Conservation (phyloP, 2,797 vertebrate species). For the Galago senegalensis region DNA sequence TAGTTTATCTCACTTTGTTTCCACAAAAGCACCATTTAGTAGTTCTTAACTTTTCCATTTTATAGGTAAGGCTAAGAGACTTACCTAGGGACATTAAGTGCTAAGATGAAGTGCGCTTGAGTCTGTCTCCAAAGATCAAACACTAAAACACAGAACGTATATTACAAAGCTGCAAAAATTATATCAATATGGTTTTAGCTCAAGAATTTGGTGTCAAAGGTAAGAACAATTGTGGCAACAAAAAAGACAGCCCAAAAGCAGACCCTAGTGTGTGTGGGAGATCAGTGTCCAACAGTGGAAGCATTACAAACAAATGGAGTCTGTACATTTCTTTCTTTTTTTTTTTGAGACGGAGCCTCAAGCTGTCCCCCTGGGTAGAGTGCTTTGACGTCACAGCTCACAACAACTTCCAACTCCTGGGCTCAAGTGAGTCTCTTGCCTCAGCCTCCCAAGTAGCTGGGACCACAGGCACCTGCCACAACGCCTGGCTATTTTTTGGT, state of each 20-base stretch:
- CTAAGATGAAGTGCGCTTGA: background rate
- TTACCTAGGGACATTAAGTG: background rate
- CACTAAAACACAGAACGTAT: background rate
- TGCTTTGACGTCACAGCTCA: too few relatives aligned
- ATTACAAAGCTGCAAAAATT: background rate
- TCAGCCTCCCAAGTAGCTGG: too few relatives aligned
- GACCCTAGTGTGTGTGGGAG: background rate
- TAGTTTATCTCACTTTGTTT: constrained; percentile 19
- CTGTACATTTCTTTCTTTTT: background rate
- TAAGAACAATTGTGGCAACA: background rate
- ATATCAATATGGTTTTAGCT: background rate
- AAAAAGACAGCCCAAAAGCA: background rate
- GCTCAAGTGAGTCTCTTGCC: too few relatives aligned
- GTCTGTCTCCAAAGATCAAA: background rate
- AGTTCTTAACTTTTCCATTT: constrained; percentile 28
- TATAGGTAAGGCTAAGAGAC: constrained; percentile 33
- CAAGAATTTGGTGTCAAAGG: background rate
- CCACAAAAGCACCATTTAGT: background rate
- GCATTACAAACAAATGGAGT: background rate
- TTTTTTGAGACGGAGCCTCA: too few relatives aligned
- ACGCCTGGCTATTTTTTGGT: too few relatives aligned
- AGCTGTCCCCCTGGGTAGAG: too few relatives aligned
- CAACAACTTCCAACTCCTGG: too few relatives aligned
- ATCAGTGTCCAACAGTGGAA: background rate
- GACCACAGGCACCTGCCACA: too few relatives aligned